Percentiles rank a stretch among this genome's conserved stretches.
Conservation (phyloP, 2,797 vertebrate genomes). For the Lateolabrax maculatus region DNA sequence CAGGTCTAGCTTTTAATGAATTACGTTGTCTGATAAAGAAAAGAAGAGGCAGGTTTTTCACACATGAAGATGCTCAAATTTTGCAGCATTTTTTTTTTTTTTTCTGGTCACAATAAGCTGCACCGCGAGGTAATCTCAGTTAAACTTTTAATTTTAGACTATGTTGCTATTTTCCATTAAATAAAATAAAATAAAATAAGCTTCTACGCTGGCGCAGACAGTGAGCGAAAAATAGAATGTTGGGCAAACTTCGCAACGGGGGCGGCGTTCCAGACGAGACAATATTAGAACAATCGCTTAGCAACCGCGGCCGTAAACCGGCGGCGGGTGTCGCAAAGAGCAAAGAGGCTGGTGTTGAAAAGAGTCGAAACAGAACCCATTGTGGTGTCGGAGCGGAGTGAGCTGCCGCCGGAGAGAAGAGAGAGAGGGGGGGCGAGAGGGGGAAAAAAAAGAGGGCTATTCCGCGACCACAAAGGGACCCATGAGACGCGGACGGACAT, state of each 20-base stretch:
- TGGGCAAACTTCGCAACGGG: conserved; percentile 50
- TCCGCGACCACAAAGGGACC: conserved; percentile 47
- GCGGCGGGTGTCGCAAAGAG: conserved; percentile 79
- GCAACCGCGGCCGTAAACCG: conserved; percentile 83
- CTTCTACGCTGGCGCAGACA: neutral
- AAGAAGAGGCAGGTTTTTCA: neutral
- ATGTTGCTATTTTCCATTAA: neutral
- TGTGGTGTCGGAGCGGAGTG: conserved; percentile 82
- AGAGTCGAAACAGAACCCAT: conserved; percentile 81
- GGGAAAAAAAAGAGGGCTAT: conserved; percentile 49
- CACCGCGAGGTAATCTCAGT: neutral
- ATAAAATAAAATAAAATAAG: neutral
- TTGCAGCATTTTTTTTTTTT: neutral
- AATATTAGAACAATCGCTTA: conserved; percentile 74
- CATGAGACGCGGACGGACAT: conserved; percentile 41
- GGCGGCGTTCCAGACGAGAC: conserved; percentile 61
- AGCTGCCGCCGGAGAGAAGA: conserved; percentile 57
- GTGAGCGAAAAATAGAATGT: conserved; percentile 23
- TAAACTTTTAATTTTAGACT: neutral
- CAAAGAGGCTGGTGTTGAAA: conserved; percentile 79
- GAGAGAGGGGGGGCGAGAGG: no score
- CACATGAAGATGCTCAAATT: neutral
- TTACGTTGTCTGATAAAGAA: neutral
- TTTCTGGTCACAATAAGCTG: neutral
- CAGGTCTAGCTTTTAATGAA: neutral